Evolutionary conservation across 92 coral and sea anemone genomes (phyloP), one percentile per base, ranked within the genome.

Genomic region (Muricea muricata): DNA sequence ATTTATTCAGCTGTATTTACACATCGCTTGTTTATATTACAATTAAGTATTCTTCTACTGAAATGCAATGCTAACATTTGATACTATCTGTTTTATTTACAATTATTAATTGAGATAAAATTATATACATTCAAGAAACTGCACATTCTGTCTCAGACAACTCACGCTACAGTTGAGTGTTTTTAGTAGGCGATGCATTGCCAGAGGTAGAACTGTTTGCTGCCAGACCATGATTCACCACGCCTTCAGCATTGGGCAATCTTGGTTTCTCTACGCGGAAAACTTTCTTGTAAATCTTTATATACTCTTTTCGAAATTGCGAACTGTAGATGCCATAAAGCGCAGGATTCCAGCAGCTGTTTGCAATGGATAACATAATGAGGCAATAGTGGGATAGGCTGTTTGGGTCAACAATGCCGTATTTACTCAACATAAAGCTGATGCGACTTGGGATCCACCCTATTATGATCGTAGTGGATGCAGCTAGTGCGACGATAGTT

Each of bases 401-500:
- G 35, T 39, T 57, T 0, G 83, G 83, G n/a, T 77, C 47, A 28
- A 77, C 82, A 6, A 78, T 33, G 11, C 71, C 50, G 31, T 56
- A 56, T 20, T 56, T 56, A 11, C 54, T 32, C 3, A 78, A 35
- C 71, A 34, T 32, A 18, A 32, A 78, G 21, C 71, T 78, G 29
- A 78, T 31, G 0, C 71, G 69, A 55, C 71, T 78, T 6, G 83
- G 83, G 35, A 89, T 78, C 98, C 98, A 94, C 46, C 92, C 91
- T 25, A 94, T 31, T 37, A 94, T 80, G 65, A 94, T 82, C 26
- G 92, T 81, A 73, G 81, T 21, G 3, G 93, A 86, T 0, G 95
- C 92, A 29, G 87, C 57, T 25, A 90, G 78, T 4, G 98, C 95
- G 26, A 94, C 87, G 17, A 57, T 84, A 32, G 98, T 94, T 86